A percentile compares a stretch with the other conserved stretches of the same genome.
Evolutionary conservation across 2,888 invertebrate species (phyloP).

Genomic region (Alcis repandata): DNA sequence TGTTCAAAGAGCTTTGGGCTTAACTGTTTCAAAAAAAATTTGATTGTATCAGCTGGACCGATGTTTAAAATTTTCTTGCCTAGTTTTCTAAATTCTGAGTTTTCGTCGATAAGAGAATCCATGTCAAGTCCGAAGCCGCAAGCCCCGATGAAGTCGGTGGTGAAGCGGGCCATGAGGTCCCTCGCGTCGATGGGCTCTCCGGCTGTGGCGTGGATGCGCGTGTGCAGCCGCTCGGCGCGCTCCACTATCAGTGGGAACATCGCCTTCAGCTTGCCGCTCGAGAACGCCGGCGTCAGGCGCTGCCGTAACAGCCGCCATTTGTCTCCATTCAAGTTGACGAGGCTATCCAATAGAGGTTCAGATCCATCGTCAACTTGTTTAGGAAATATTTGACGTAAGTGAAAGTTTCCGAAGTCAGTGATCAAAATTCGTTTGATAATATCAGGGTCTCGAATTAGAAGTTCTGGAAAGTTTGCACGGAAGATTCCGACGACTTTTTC

Average conservation of each 20-base stretch:
- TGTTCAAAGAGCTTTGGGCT: constrained; percentile 48
- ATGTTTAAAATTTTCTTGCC: constrained; percentile 59
- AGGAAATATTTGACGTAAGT: constrained; percentile 58
- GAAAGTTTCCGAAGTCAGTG: constrained; percentile 62
- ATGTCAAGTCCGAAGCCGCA: constrained; percentile 68
- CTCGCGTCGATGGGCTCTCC: constrained; percentile 58
- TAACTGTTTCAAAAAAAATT: constrained; percentile 55
- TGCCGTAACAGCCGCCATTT: constrained; percentile 67
- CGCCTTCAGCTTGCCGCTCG: constrained; percentile 66
- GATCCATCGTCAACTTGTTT: constrained; percentile 43
- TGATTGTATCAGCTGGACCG: constrained; percentile 44
- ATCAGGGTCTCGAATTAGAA: constrained; percentile 65
- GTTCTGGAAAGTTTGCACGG: constrained; percentile 52
- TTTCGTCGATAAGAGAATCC: constrained; percentile 61
- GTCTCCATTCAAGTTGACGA: constrained; percentile 69
- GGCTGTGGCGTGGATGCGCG: constrained; percentile 47
- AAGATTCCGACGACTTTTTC: constrained; percentile 64
- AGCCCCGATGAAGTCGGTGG: constrained; percentile 69
- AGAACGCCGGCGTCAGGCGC: constrained; percentile 69
- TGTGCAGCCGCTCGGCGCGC: constrained; percentile 62
- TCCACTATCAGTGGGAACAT: constrained; percentile 71
- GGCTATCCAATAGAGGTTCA: constrained; percentile 62
- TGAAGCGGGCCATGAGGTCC: constrained; percentile 70
- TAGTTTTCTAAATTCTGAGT: constrained; percentile 62
- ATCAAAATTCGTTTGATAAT: constrained; percentile 59